These are phyloP conservation scores for Eilema caniola DNA, from an alignment of 2,888 invertebrate species.

Conservation along the genomic window DNA sequence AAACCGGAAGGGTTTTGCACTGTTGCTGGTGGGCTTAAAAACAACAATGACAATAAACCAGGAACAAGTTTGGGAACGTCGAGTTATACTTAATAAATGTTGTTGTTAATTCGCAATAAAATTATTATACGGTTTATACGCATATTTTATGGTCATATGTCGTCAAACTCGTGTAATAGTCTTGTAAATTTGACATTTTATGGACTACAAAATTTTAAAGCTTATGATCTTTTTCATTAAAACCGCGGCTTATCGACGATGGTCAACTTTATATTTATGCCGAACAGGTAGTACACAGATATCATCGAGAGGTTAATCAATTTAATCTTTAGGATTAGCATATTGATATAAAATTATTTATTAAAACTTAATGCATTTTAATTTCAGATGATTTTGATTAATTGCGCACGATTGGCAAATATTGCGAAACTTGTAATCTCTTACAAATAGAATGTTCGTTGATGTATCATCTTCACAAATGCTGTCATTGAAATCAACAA, in stretches of 20 bases:
- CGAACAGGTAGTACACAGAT: slow-evolving; percentile 35
- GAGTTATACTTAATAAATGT: slow-evolving; percentile 62
- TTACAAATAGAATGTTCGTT: slow-evolving; percentile 19
- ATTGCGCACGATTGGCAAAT: slow-evolving; percentile 32
- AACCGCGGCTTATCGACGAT: slow-evolving; percentile 46
- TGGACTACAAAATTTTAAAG: slow-evolving; percentile 60
- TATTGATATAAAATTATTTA: slow-evolving; percentile 44
- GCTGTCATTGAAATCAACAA: background rate
- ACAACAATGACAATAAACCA: slow-evolving; percentile 41
- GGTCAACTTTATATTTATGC: slow-evolving; percentile 38
- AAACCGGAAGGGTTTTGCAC: slow-evolving; percentile 22
- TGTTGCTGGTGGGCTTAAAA: slow-evolving; percentile 21
- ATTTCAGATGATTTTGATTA: slow-evolving; percentile 29
- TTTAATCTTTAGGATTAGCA: slow-evolving; percentile 46
- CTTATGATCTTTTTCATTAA: slow-evolving; percentile 60
- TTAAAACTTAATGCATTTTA: slow-evolving; percentile 45
- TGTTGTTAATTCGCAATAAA: slow-evolving; percentile 69
- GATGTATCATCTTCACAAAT: slow-evolving; percentile 26
- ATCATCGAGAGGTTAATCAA: slow-evolving; percentile 48
- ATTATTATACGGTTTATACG: slow-evolving; percentile 65
- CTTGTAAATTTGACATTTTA: slow-evolving; percentile 73
- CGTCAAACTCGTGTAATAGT: slow-evolving; percentile 63
- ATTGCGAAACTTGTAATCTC: slow-evolving; percentile 19
- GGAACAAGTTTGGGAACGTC: slow-evolving; percentile 49
- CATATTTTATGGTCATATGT: slow-evolving; percentile 64